Base-by-base conservation (phyloP, 2,888 invertebrate species). In the Lepidochrysops patricia region DNA sequence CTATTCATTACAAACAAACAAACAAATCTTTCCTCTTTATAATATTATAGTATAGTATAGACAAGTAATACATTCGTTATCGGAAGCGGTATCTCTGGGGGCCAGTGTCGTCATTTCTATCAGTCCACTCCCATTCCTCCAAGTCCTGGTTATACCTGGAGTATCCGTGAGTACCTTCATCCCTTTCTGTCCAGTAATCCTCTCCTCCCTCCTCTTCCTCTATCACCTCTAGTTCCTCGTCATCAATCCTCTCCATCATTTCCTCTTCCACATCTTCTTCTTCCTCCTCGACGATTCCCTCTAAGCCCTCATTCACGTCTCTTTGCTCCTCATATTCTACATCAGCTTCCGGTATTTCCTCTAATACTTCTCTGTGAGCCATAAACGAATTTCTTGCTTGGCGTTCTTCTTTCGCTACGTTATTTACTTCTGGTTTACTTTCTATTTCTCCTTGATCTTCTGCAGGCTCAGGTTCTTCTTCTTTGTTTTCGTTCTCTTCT, bases 111-210 rank as follows among this genome's bases (percentile, higher is more conserved):
- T 67, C 71, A 25, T 68, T 71, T n/a, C 70, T 74, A 2, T 70
- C 69, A 2, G 79, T 88, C 81, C 82, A 83, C 64, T 90, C 88
- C 91, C 91, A 91, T 68, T 90, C 88, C 34, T 90, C 87, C 7
- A 86, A 71, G 59, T 87, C 84, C 12, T 74, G 77, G 32, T 89
- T 76, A 25, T 74, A 70, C 57, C 77, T 72, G 1, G 76, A 72
- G 56, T 72, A 68, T 60, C 71, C 70, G 4, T 69, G 67, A 13
- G 74, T 63, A 57, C 73, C 72, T 35, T 77, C 75, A 64, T 78
- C 73, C 70, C 83, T 76, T 35, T 79, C 80, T 35, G 69, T 69
- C 83, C 80, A 85, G 43, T 76, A 73, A 7, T 63, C 81, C 65
- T 84, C 84, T 0, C 80, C 86, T 0, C 78, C 83, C 62, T 80